phyloP scores from a whole-genome alignment of 2,888 invertebrate species.

The Cyaniris semiargus region DNA sequence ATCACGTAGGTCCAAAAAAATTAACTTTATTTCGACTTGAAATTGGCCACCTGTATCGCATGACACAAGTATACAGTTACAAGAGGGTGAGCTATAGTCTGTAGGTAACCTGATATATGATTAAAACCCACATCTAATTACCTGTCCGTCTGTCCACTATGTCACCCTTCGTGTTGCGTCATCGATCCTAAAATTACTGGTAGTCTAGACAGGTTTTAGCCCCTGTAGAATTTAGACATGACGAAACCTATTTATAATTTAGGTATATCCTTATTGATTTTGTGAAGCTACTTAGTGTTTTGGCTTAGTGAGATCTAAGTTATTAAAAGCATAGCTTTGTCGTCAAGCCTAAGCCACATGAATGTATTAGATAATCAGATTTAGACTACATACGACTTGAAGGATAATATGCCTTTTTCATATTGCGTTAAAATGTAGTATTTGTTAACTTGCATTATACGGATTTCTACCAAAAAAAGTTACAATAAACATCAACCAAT shows the following conservation, averaged over 20 bases:
- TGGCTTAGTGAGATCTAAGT: too few relatives aligned
- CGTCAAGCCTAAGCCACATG: too few relatives aligned
- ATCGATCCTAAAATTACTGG: slow-evolving; percentile 21
- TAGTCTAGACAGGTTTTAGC: slow-evolving; percentile 5
- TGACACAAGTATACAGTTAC: background rate
- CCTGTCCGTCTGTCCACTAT: background rate
- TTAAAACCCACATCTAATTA: slow-evolving; percentile 27
- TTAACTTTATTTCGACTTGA: background rate
- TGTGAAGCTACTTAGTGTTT: background rate
- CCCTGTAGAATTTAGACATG: background rate
- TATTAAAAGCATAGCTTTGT: too few relatives aligned
- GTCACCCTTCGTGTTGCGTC: background rate
- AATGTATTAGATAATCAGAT: too few relatives aligned
- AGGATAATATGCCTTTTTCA: too few relatives aligned
- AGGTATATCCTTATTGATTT: background rate
- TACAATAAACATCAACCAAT: background rate
- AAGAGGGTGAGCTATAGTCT: background rate
- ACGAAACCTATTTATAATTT: background rate
- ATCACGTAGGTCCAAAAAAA: background rate
- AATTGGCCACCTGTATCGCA: background rate
- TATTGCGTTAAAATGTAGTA: too few relatives aligned
- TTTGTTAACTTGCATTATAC: too few relatives aligned
- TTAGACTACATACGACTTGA: too few relatives aligned
- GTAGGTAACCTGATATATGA: slow-evolving; percentile 20
- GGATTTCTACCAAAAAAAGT: too few relatives aligned